These are phyloP conservation scores for Epinotia nisella DNA, from an alignment of 2,888 invertebrate species.

Conservation along the genomic window DNA sequence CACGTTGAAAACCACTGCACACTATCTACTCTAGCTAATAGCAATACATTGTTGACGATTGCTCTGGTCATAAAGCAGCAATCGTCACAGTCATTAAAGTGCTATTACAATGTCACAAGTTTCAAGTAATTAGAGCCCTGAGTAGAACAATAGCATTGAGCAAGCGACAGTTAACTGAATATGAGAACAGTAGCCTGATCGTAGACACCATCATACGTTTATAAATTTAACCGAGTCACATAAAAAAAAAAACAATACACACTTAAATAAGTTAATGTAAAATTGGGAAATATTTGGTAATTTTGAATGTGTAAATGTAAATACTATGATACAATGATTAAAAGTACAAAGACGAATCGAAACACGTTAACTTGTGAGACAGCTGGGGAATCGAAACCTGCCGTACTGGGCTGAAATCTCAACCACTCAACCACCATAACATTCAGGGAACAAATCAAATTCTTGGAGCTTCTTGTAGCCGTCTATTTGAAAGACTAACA, in stretches of 20 bases:
- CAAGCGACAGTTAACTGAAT: slow-evolving; percentile 51
- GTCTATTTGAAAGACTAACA: neutral
- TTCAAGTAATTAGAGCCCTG: slow-evolving; percentile 43
- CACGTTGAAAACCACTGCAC: neutral
- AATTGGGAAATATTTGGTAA: too few species aligned
- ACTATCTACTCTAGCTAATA: neutral
- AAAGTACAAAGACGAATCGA: neutral
- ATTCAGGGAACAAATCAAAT: neutral
- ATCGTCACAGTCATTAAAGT: slow-evolving; percentile 35
- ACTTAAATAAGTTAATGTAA: neutral
- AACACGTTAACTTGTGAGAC: too few species aligned
- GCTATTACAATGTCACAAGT: slow-evolving; percentile 35
- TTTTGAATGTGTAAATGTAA: too few species aligned
- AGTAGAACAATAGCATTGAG: slow-evolving; percentile 59
- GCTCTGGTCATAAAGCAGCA: slow-evolving; percentile 12
- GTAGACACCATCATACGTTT: slow-evolving; percentile 28
- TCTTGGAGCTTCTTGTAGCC: neutral
- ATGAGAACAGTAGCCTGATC: slow-evolving; percentile 46
- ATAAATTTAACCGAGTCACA: neutral
- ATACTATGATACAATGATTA: neutral
- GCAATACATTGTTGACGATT: slow-evolving; percentile 4
- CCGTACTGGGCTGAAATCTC: neutral
- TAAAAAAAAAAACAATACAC: neutral
- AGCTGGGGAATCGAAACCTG: neutral
- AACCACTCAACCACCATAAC: neutral